phyloP scores from a whole-genome alignment of 2,113 vertebrate genomes.

The Macquaria ambigua region DNA sequence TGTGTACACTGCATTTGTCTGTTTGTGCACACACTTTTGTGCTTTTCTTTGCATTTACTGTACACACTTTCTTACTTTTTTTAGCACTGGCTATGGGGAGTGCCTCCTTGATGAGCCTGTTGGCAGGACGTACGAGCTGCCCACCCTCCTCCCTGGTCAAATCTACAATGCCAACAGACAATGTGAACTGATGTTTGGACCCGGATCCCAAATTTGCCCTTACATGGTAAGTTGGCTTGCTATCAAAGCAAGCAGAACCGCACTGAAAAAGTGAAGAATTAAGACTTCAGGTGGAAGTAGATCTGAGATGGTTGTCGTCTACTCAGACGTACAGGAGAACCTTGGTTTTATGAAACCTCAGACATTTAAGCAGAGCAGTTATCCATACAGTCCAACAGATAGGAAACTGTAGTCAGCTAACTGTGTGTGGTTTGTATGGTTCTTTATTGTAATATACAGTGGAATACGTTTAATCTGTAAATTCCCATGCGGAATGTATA shows the following conservation, averaged over 20 bases:
- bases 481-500: not conserved
- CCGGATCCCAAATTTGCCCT: conserved; percentile 95
- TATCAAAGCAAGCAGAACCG: conserved; percentile 13
- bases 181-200: conserved; percentile 96
- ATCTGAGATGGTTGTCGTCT: conserved; percentile 1
- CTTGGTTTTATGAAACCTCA: not conserved
- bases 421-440: not conserved
- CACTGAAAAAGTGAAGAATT: not conserved
- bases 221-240: conserved; percentile 89
- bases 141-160: conserved; percentile 91
- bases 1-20: not conserved
- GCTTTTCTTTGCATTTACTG: conserved; percentile 9
- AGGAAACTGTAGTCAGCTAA: not conserved
- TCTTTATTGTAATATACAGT: not conserved
- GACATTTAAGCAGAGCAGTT: not conserved
- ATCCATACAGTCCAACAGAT: not conserved
- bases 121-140: conserved; percentile 88
- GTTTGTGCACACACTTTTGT: conserved; percentile 2
- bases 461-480: not conserved
- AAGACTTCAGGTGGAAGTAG: conserved; percentile 30
- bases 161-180: conserved; percentile 94
- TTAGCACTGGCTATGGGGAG: conserved; percentile 95
- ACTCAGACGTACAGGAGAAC: not conserved
- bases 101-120: conserved; percentile 95
- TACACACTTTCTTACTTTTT: not conserved